Evolutionary conservation across 2,113 vertebrate genomes (phyloP).

Genomic region (Triplophysa tibetana): DNA sequence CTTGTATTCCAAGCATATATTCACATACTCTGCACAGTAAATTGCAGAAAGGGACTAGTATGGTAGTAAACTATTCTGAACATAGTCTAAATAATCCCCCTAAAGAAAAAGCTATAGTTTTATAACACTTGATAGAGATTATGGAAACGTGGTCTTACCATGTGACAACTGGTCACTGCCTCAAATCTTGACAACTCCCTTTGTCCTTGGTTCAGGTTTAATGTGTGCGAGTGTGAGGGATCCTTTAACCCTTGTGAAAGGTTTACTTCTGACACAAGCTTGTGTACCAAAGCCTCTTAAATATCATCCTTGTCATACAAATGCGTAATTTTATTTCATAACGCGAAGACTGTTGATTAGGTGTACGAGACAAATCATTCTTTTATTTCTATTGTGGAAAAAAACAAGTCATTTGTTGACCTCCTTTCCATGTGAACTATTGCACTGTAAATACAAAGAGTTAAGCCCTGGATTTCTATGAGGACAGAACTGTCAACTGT

Average conservation of each 20-base stretch:
- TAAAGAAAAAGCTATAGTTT: neutral
- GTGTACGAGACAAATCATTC: slow-evolving; percentile 63
- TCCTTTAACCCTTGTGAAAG: slow-evolving; percentile 45
- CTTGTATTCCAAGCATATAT: neutral
- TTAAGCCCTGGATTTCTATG: slow-evolving; percentile 70
- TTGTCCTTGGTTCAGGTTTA: slow-evolving; percentile 22
- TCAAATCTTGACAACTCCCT: slow-evolving; percentile 28
- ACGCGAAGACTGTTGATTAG: slow-evolving; percentile 75
- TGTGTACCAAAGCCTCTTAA: slow-evolving; percentile 76
- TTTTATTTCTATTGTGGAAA: slow-evolving; percentile 67
- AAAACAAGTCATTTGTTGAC: slow-evolving; percentile 61
- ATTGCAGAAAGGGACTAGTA: neutral
- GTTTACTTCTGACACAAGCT: slow-evolving; percentile 70
- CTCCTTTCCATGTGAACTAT: slow-evolving; percentile 60
- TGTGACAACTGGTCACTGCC: slow-evolving; percentile 27
- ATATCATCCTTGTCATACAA: slow-evolving; percentile 64
- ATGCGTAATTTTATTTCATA: slow-evolving; percentile 70
- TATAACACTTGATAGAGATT: slow-evolving; percentile 16
- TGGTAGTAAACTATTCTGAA: neutral
- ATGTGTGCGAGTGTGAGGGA: neutral
- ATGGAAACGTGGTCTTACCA: slow-evolving; percentile 1
- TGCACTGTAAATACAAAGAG: slow-evolving; percentile 68
- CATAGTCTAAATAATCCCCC: neutral
- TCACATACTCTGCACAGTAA: neutral
- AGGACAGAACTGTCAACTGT: slow-evolving; percentile 59